Conservation (phyloP, 2,113 vertebrate species). For the Tricholaema leucomelas region DNA sequence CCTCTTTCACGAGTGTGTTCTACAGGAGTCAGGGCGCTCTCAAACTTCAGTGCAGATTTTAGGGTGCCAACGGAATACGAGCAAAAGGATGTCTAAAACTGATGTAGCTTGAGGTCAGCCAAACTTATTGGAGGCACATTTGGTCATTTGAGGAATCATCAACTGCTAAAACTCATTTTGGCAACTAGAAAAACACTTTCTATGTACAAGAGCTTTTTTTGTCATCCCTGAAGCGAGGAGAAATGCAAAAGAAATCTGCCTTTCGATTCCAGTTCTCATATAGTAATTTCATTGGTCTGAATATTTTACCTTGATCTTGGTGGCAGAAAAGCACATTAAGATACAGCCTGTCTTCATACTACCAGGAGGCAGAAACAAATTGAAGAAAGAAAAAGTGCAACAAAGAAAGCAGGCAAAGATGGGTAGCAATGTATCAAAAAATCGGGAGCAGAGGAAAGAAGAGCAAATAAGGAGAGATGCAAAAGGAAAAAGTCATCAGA, state of each 20-base stretch:
- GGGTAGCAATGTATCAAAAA: background rate
- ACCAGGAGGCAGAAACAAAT: slow-evolving; percentile 5
- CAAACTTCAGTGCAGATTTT: background rate
- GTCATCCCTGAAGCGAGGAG: background rate
- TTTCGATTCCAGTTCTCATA: background rate
- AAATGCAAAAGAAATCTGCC: background rate
- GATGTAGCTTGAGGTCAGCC: background rate
- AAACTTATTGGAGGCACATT: background rate
- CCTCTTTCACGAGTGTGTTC: background rate
- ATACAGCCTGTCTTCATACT: background rate
- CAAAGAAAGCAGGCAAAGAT: background rate
- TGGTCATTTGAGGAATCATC: background rate
- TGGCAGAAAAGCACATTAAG: background rate
- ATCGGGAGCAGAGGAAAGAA: background rate
- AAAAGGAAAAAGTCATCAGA: slow-evolving; percentile 27
- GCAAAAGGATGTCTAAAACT: background rate
- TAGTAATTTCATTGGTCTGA: background rate
- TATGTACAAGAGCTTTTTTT: background rate
- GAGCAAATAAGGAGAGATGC: background rate
- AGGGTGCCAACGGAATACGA: background rate
- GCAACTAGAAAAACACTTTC: background rate
- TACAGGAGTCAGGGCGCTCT: background rate
- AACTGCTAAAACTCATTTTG: background rate
- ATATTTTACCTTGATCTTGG: background rate
- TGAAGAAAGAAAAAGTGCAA: background rate